These are phyloP conservation scores for Microctenopoma steveboyesi DNA, from an alignment of 2,797 vertebrate genomes.

Conservation along the genomic window DNA sequence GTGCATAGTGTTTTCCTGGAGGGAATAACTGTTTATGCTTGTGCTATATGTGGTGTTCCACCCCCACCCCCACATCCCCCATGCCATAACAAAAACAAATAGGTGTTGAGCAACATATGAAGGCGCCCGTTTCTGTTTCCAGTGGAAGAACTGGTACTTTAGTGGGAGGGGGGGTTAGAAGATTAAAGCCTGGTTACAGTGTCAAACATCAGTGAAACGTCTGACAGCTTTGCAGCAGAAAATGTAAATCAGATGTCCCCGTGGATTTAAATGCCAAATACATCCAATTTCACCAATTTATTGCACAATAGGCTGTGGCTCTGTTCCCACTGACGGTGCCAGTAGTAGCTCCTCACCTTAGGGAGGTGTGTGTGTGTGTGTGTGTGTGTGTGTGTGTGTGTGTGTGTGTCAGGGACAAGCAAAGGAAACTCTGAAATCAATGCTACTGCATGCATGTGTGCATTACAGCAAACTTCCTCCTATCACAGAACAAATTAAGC, in stretches of 20 bases:
- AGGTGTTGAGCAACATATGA: constrained; percentile 36
- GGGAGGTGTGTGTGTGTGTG: background rate
- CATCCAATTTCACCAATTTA: constrained; percentile 41
- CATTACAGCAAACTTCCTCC: background rate
- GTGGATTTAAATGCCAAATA: constrained; percentile 31
- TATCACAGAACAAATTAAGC: background rate
- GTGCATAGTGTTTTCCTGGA: constrained; percentile 45
- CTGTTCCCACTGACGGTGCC: constrained; percentile 3
- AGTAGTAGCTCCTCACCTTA: background rate
- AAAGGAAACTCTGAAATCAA: background rate
- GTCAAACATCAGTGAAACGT: constrained; percentile 38
- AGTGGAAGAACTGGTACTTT: constrained; percentile 38
- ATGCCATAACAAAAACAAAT: constrained; percentile 44
- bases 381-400: background rate
- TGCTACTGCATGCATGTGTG: background rate
- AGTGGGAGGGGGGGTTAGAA: constrained; percentile 28
- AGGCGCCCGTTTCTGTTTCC: constrained; percentile 23
- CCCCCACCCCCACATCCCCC: background rate
- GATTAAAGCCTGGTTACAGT: constrained; percentile 57
- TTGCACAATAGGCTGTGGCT: constrained; percentile 23
- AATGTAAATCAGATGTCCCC: constrained; percentile 50
- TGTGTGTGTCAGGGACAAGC: background rate
- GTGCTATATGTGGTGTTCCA: constrained; percentile 54
- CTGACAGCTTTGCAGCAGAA: constrained; percentile 47
- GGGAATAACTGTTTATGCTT: constrained; percentile 64